Evolutionary conservation across 2,797 vertebrate species (phyloP), one percentile per base, ranked within the genome.

Genomic region (Cygnus olor): DNA sequence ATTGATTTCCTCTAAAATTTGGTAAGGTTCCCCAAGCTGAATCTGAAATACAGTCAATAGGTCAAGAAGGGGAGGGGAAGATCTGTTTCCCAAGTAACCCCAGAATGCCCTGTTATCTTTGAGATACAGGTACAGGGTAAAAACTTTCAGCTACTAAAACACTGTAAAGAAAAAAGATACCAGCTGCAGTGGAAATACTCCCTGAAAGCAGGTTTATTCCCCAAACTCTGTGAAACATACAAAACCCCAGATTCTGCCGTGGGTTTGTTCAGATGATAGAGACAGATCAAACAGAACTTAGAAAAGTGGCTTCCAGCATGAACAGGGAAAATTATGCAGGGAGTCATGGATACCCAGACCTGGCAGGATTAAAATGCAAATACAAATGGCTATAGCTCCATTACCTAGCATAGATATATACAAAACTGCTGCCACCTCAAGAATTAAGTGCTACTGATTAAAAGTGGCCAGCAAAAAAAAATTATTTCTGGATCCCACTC

Each of bases 321-420:
- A 80, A 45, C 0, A 53, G 3, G 10, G 9, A 36, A 28, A 16
- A 47, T 53, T 65, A 28, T 40, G 36, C 78, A 45, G 28, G 28
- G 10, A 69, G 25, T 24, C 4, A 0, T 28, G 36, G 14, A 14
- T 71, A 68, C 12, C n/a, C 71, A 88, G 40, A 19, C 32, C 22
- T 76, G 56, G 34, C 57, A 79, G 51, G 83, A 57, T 34, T 65
- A 18, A 91, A 79, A 58, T 13, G 8, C 15, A 45, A 60, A 42
- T 1, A 14, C 28, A 38, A 61, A 38, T 1, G 1, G 21, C 4
- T 11, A 28, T 24, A 18, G 6, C 25, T 80, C 32, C 4, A 0
- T 27, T 32, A 9, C 12, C 47, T 63, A 20, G 19, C 22, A 30
- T 9, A 64, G n/a, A 44, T 10, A 11, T 6, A 53, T 65, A 76